Base-by-base conservation (phyloP, 2,888 invertebrate genomes). In the Gymnoscelis rufifasciata region DNA sequence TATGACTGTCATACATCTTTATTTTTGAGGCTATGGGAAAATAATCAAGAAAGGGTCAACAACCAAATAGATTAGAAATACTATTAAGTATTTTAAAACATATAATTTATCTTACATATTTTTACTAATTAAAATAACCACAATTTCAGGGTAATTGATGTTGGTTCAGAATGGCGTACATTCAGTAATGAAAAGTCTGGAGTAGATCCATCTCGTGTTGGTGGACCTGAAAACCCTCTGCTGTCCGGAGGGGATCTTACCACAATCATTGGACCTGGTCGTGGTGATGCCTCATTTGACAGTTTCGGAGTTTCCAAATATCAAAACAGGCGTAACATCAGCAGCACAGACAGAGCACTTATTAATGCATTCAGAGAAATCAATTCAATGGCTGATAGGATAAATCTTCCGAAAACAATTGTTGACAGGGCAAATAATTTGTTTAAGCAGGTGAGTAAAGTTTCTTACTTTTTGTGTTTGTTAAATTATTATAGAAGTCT, bases 111-210 rank as follows among this genome's bases (percentile, higher is more conserved):
- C n/a, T n/a, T n/a, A n/a, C n/a, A n/a, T n/a, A n/a, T n/a, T n/a
- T n/a, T n/a, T n/a, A n/a, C n/a, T n/a, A n/a, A n/a, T n/a, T n/a
- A n/a, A n/a, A n/a, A n/a, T n/a, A n/a, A n/a, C n/a, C n/a, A n/a
- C 12, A 3, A 2, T 73, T 70, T 47, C 78, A 97, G 98, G 74
- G 97, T 99, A 0, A 98, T 99, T 57, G 99, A 99, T 84, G 99
- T 99, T n/a, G 98, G 99, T 26, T 98, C 99, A 2, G 99, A 99
- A 83, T 99, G 99, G 99, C 92, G 99, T 76, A 99, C 99, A 49
- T 99, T 99, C 83, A 98, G 97, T 71, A 99, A 99, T 78, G 99
- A 99, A 74, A 98, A 98, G 71, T 93, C 94, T 42, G 95, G 97
- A 6, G 96, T 96, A 0, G 99, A 99, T 83, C 98, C 99, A 3